phyloP scores from a whole-genome alignment of 2,888 invertebrate species.

The Melieria picta region DNA sequence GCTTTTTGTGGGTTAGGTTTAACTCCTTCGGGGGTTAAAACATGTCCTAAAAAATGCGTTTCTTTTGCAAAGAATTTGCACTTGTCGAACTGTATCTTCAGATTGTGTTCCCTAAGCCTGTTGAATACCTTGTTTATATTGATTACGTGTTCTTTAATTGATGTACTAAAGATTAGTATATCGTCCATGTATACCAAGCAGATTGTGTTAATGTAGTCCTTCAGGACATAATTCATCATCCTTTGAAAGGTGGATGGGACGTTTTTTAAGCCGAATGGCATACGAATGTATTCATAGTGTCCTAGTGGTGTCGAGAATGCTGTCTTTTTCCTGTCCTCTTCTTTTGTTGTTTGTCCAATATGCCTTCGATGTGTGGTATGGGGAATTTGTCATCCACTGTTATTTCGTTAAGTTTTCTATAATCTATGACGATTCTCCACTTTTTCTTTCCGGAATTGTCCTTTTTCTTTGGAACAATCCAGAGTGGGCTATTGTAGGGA shows the following conservation, averaged over 20 bases:
- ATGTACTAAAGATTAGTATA: constrained; percentile 40
- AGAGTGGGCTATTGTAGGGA: too few species aligned
- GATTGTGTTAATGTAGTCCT: constrained; percentile 9
- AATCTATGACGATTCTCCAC: constrained; percentile 15
- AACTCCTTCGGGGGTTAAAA: constrained; percentile 26
- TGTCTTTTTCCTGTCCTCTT: constrained; percentile 43
- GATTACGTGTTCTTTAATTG: constrained; percentile 30
- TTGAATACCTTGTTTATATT: constrained; percentile 6
- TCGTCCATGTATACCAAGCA: constrained; percentile 29
- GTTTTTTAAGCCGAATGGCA: constrained; percentile 24
- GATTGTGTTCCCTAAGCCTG: neutral
- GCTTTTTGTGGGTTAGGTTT: constrained; percentile 8
- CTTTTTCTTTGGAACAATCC: neutral
- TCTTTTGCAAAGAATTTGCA: constrained; percentile 18
- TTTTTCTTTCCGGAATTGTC: constrained; percentile 1
- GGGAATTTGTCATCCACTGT: constrained; percentile 38
- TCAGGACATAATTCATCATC: constrained; percentile 21
- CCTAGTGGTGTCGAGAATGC: constrained; percentile 41
- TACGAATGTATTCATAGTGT: constrained; percentile 33
- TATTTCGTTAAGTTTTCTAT: constrained; percentile 36
- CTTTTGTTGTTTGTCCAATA: constrained; percentile 39
- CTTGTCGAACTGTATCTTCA: constrained; percentile 23
- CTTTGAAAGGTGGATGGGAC: constrained; percentile 30
- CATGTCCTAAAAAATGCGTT: constrained; percentile 8
- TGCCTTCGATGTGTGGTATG: constrained; percentile 42